Base-by-base conservation (phyloP, 2,113 vertebrate species). In the Camelus bactrianus region DNA sequence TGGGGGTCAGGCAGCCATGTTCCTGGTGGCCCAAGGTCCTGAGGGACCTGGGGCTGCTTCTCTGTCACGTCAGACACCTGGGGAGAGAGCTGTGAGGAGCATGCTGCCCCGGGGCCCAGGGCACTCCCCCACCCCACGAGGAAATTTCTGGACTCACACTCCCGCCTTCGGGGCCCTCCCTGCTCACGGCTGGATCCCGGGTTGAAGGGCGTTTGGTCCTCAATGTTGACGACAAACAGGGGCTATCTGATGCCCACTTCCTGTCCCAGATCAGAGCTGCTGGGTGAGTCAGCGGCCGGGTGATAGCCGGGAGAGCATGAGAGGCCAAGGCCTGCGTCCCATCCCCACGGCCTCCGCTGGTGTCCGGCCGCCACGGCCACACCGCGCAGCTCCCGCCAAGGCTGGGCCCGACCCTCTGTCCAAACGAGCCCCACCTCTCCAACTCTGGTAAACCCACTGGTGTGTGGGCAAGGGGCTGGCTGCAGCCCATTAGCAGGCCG, bases 21-120 rank as follows among this genome's bases (percentile, higher is more conserved):
- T 46, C 48, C 72, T 1, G n/a, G 77, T 4, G 38, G 89, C 56
- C 15, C 13, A 0, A 0, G 12, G 62, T 46, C 69, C 72, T 0
- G 9, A 15, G 80, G 42, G 46, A 14, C 12, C 0, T 30, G 60
- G 15, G 32, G 83, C n/a, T 4, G 20, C 8, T 9, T 26, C 26
- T 50, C 32, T 1, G 10, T 69, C 26, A 10, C 16, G 0, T 5
- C 48, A 2, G 0, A 2, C 2, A 3, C n/a, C 35, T 22, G 42
- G 8, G 72, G 52, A 42, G 20, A 5, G 8, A 24, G 56, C 76
- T 32, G 28, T 8, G 35, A 13, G 16, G 28, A 24, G 7, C 8
- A 4, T 0, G 16, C 28, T 11, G 19, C 24, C 24, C n/a, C 1
- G n/a, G 20, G 38, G 28, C 30, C 1, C 5, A 2, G 38, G n/a